phyloP scores from a whole-genome alignment of 2,888 invertebrate genomes.

The Xylophagus ater region DNA sequence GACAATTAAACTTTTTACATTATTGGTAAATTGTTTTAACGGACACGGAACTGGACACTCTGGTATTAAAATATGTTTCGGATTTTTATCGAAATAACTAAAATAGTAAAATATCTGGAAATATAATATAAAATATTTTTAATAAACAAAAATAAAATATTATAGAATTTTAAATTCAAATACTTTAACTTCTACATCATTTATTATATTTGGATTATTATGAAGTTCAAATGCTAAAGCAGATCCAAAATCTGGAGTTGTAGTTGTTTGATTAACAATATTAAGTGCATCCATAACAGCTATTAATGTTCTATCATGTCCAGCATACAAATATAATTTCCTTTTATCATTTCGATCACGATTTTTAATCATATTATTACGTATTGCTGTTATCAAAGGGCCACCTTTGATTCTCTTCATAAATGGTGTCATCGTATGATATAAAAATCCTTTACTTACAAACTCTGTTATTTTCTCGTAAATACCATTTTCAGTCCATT shows the following conservation, averaged over 20 bases:
- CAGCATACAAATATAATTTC: slow-evolving; percentile 54
- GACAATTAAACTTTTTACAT: not conserved
- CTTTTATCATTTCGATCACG: slow-evolving; percentile 36
- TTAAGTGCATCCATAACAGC: slow-evolving; percentile 57
- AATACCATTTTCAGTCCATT: slow-evolving; percentile 55
- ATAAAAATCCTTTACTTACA: not conserved
- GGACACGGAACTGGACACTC: slow-evolving; percentile 3
- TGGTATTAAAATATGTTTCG: too few species aligned
- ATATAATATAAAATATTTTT: not conserved
- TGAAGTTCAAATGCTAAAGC: slow-evolving; percentile 57
- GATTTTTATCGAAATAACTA: too few species aligned
- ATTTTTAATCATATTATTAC: slow-evolving; percentile 44
- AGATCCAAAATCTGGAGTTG: slow-evolving; percentile 60
- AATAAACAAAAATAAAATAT: not conserved
- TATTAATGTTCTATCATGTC: slow-evolving; percentile 65
- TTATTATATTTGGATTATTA: slow-evolving; percentile 26
- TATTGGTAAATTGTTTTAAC: not conserved
- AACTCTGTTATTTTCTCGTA: slow-evolving; percentile 40
- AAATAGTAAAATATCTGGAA: too few species aligned
- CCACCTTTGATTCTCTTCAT: slow-evolving; percentile 57
- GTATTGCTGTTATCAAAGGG: slow-evolving; percentile 53
- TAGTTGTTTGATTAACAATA: slow-evolving; percentile 40
- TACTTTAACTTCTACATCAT: slow-evolving; percentile 44
- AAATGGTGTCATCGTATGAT: slow-evolving; percentile 42
- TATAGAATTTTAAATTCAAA: too few species aligned